Base-by-base conservation (phyloP, 2,113 vertebrate species). In the Azemiops feae region DNA sequence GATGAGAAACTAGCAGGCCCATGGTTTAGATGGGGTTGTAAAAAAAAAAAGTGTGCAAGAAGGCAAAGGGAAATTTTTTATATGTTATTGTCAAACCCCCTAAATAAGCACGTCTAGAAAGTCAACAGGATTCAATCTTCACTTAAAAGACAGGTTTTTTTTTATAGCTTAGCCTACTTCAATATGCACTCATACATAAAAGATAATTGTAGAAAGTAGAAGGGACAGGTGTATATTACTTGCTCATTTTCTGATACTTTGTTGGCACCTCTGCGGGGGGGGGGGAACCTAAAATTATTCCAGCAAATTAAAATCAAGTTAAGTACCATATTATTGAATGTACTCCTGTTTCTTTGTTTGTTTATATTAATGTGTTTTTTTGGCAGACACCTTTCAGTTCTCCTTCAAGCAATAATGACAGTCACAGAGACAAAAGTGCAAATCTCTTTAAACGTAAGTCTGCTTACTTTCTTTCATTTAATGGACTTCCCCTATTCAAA, bases 381-480 rank as follows among this genome's bases (percentile, higher is more conserved):
- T 39, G 95, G 94, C 94, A 97, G 94, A 95, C 96, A 60, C 85
- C 92, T 11, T 97, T 96, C 58, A 94, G 86, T 88, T 90, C 95
- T 91, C 96, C 96, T 81, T 60, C 95, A 50, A 97, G 91, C 95
- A 97, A 95, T 2, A 97, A 95, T 1, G 97, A 98, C 8, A 89
- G 96, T 55, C 93, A 54, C 4, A 96, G 97, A 96, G 96, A 94
- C 4, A 96, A 97, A 92, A 97, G 96, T 81, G 74, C 87, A 27
- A 97, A 97, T 85, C 93, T 96, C 58, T 93, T 97, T 12, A 98
- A 97, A 94, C 7, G 98, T 98, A 93, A 97, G 98, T 96, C 1
- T 0, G 2, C 9, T 64, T 52, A 23, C 34, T 43, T 43, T 81
- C 34, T 43, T 81, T 18, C 74, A 81, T 81, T n/a, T 69, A 69